Evolutionary conservation across 2,797 vertebrate genomes (phyloP).

Genomic region (Zenarchopterus dispar): DNA sequence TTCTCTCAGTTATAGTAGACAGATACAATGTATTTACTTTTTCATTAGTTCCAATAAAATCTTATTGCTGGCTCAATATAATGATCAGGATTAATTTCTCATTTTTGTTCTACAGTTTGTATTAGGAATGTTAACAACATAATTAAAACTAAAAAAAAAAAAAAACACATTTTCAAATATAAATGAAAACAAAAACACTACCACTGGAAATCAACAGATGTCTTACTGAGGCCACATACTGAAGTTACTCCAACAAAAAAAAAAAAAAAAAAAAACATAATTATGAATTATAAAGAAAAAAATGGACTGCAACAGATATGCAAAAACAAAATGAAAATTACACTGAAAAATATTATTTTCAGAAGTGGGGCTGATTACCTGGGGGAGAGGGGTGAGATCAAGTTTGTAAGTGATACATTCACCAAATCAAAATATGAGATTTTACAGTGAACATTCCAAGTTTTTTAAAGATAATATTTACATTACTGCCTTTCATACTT

Average conservation of each 20-base stretch:
- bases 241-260: constrained; percentile 15
- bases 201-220: constrained; percentile 23
- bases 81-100: constrained; percentile 10
- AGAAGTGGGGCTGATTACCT: not conserved
- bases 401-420: constrained; percentile 54
- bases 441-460: constrained; percentile 64
- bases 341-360: constrained; percentile 8
- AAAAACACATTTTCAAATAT: no score
- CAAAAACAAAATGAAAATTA: constrained; percentile 24
- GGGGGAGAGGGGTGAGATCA: constrained; percentile 14
- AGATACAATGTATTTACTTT: constrained; percentile 15
- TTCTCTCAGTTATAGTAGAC: not conserved
- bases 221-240: not conserved
- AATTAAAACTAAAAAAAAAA: constrained; percentile 15
- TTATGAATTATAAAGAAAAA: constrained; percentile 12
- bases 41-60: constrained; percentile 29
- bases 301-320: constrained; percentile 5
- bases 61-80: constrained; percentile 22
- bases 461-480: constrained; percentile 61
- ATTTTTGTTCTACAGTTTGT: constrained; percentile 9
- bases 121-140: constrained; percentile 37
- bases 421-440: constrained; percentile 45
- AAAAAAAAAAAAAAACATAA: no score
- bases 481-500: constrained; percentile 44
- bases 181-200: not conserved